A percentile compares a stretch with the other conserved stretches of the same genome.
Conservation (phyloP, 2,888 invertebrate species). For the Fabriciana adippe region DNA sequence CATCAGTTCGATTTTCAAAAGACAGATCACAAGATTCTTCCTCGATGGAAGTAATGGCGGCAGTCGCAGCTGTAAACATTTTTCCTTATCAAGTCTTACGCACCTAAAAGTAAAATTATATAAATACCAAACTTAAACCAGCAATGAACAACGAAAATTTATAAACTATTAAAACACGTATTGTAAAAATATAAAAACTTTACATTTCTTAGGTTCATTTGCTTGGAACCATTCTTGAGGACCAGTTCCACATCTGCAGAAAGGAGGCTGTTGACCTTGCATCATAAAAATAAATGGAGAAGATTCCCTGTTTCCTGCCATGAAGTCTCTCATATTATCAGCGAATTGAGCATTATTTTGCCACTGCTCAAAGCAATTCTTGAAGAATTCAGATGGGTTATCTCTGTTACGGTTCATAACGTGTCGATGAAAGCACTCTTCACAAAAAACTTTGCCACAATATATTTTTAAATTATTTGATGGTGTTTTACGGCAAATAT, state of each 20-base stretch:
- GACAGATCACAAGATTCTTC: slow-evolving; percentile 61
- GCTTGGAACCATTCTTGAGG: slow-evolving; percentile 59
- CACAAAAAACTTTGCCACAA: slow-evolving; percentile 75
- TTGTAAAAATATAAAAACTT: background rate
- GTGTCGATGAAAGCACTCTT: slow-evolving; percentile 68
- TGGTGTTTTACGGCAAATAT: slow-evolving; percentile 65
- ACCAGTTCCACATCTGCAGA: slow-evolving; percentile 59
- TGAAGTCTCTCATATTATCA: slow-evolving; percentile 65
- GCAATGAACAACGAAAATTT: background rate
- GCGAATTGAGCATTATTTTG: slow-evolving; percentile 64
- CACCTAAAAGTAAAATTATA: slow-evolving; percentile 58
- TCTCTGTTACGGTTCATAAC: slow-evolving; percentile 61
- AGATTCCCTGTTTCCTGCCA: slow-evolving; percentile 55
- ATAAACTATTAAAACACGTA: background rate
- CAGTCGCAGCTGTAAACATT: slow-evolving; percentile 73
- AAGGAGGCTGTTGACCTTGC: slow-evolving; percentile 60
- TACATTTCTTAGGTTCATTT: slow-evolving; percentile 69
- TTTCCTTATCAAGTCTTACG: slow-evolving; percentile 66
- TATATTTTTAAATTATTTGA: slow-evolving; percentile 65
- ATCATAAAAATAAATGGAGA: slow-evolving; percentile 68
- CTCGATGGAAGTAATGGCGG: slow-evolving; percentile 50
- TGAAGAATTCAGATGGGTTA: slow-evolving; percentile 70
- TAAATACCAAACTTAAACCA: background rate
- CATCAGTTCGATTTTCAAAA: slow-evolving; percentile 58
- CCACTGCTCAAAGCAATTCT: slow-evolving; percentile 71